These are phyloP conservation scores for Carlito syrichta DNA, from an alignment of 2,113 vertebrate species.

Conservation along the genomic window DNA sequence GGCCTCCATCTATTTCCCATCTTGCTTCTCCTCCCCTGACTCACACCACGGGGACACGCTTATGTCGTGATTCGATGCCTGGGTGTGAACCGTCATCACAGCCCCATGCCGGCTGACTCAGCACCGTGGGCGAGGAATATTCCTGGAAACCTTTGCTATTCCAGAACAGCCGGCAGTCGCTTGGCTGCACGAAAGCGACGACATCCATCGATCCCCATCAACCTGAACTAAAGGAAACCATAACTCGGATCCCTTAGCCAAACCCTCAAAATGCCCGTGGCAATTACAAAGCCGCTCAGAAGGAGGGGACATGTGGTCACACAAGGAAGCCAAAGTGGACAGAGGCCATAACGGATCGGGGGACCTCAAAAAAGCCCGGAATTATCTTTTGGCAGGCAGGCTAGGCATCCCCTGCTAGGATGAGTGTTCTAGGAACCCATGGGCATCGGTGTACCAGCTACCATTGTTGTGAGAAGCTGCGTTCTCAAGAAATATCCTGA, in stretches of 20 bases:
- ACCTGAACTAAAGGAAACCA: background rate
- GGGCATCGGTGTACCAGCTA: too few species aligned
- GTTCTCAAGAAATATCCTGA: too few species aligned
- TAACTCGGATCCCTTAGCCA: background rate
- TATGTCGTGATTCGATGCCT: accelerated
- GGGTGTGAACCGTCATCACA: background rate
- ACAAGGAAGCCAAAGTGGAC: background rate
- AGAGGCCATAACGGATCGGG: too few species aligned
- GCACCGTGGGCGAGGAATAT: background rate
- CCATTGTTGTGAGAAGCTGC: too few species aligned
- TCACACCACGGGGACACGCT: background rate
- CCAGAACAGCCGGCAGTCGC: background rate
- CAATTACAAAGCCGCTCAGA: background rate
- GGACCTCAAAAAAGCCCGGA: too few species aligned
- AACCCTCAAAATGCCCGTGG: background rate
- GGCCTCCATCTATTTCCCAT: background rate
- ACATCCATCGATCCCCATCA: background rate
- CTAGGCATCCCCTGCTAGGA: too few species aligned
- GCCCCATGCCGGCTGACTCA: accelerated
- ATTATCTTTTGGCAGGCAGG: too few species aligned
- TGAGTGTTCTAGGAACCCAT: too few species aligned
- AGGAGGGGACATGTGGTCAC: background rate
- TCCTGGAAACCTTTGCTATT: background rate
- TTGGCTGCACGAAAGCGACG: background rate
- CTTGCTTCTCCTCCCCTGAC: background rate